Conservation (phyloP, 2,888 invertebrate genomes). For the Drosophila cyrtoloma region DNA sequence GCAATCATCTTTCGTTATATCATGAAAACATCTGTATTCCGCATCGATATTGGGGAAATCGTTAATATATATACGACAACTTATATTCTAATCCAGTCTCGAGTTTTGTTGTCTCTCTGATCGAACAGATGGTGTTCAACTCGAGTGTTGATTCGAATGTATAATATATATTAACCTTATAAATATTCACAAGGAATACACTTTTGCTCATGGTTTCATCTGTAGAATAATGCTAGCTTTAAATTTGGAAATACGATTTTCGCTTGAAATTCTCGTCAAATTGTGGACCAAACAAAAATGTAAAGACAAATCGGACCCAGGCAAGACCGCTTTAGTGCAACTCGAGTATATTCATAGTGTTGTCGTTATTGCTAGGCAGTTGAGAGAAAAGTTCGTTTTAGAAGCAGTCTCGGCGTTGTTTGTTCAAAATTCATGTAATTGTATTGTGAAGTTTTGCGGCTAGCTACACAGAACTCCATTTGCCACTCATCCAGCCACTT, state of each 20-base stretch:
- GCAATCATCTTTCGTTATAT: not conserved
- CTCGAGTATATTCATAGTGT: slow-evolving; percentile 10
- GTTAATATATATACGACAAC: not conserved
- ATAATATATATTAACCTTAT: not conserved
- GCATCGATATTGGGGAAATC: not conserved
- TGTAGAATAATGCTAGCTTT: not conserved
- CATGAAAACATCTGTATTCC: not conserved
- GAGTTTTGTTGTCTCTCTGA: not conserved
- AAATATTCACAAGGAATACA: not conserved
- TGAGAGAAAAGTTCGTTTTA: not conserved
- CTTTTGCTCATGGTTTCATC: not conserved
- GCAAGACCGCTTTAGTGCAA: not conserved
- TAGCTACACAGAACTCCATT: slow-evolving; percentile 10
- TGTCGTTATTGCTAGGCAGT: slow-evolving; percentile 24
- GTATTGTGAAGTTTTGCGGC: slow-evolving; percentile 23
- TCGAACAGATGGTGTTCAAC: not conserved
- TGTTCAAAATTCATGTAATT: slow-evolving; percentile 60
- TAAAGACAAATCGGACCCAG: not conserved
- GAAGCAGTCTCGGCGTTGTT: slow-evolving; percentile 42
- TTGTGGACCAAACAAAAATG: not conserved
- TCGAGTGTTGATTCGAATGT: not conserved
- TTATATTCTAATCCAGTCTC: not conserved
- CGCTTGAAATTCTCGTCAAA: not conserved
- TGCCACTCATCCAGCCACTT: slow-evolving; percentile 7
- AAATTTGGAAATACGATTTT: not conserved